A percentile compares a stretch with the other conserved stretches of the same genome.
These are phyloP conservation scores for Drosophila melanosoma DNA, from an alignment of 2,888 invertebrate genomes.

Conservation along the genomic window DNA sequence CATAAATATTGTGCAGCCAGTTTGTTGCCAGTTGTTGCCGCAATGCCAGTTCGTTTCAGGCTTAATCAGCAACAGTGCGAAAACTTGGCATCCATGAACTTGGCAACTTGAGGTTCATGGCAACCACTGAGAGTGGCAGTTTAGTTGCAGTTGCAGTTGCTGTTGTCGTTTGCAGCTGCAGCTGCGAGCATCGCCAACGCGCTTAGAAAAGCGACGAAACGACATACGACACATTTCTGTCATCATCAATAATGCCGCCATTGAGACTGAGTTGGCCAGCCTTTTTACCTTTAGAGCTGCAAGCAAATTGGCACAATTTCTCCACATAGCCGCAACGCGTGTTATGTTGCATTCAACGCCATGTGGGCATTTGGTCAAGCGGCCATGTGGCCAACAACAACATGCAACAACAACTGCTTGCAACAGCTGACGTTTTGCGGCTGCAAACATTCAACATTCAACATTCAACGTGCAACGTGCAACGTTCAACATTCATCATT, in stretches of 20 bases:
- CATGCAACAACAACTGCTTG: slow-evolving; percentile 26
- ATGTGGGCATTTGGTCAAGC: slow-evolving; percentile 35
- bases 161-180: slow-evolving; percentile 22
- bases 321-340: slow-evolving; percentile 59
- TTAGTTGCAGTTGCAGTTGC: slow-evolving; percentile 27
- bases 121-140: slow-evolving; percentile 20
- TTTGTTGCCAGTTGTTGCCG: slow-evolving; percentile 10
- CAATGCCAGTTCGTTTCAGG: slow-evolving; percentile 44
- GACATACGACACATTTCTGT: slow-evolving; percentile 76
- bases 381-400: slow-evolving; percentile 35
- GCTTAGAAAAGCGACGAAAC: slow-evolving; percentile 51
- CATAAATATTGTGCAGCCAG: slow-evolving; percentile 72
- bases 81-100: slow-evolving; percentile 53
- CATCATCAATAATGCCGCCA: slow-evolving; percentile 81
- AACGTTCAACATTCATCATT: slow-evolving; percentile 47
- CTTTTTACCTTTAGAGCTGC: slow-evolving; percentile 46
- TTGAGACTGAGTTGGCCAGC: slow-evolving; percentile 36
- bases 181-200: slow-evolving; percentile 25
- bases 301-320: slow-evolving; percentile 80
- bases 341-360: slow-evolving; percentile 68
- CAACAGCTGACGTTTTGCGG: slow-evolving; percentile 62
- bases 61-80: slow-evolving; percentile 64
- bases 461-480: slow-evolving; percentile 46
- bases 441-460: slow-evolving; percentile 50
- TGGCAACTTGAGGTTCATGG: slow-evolving; percentile 63